phyloP scores from a whole-genome alignment of 2,888 invertebrate species.

The Encarsia formosa region DNA sequence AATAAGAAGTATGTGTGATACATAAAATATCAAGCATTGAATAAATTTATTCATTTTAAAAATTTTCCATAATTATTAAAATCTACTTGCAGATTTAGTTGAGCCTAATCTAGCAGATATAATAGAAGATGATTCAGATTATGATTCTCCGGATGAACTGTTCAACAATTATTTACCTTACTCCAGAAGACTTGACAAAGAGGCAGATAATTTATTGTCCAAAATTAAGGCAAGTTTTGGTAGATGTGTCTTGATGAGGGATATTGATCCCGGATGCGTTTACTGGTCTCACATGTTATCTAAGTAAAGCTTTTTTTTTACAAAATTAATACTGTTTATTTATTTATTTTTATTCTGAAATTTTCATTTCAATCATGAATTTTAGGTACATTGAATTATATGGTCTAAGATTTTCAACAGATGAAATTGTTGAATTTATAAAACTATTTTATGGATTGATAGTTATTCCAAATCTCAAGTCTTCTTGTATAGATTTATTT shows the following conservation, averaged over 20 bases:
- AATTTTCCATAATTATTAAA: too few relatives aligned
- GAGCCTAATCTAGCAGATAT: too few relatives aligned
- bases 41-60: too few relatives aligned
- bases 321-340: not conserved
- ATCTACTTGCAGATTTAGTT: too few relatives aligned
- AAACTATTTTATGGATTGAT: slow-evolving; percentile 75
- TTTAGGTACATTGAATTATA: slow-evolving; percentile 77
- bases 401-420: slow-evolving; percentile 83
- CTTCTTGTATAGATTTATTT: slow-evolving; percentile 69
- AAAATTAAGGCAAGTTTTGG: slow-evolving; percentile 78
- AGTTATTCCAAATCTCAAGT: slow-evolving; percentile 73
- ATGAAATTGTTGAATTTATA: slow-evolving; percentile 80
- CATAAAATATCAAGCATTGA: too few relatives aligned
- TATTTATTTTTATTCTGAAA: too few relatives aligned
- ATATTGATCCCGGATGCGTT: slow-evolving; percentile 72
- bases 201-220: slow-evolving; percentile 64
- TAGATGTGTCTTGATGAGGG: slow-evolving; percentile 71
- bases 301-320: slow-evolving; percentile 51
- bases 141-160: slow-evolving; percentile 13
- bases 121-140: too few relatives aligned
- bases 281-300: slow-evolving; percentile 75
- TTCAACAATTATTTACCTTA: slow-evolving; percentile 19
- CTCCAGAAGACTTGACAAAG: slow-evolving; percentile 61
- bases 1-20: too few relatives aligned
- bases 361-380: slow-evolving; percentile 4